Evolutionary conservation across 2,797 vertebrate species (phyloP), one percentile per base, ranked within the genome.

Genomic region (Notolabrus celidotus): DNA sequence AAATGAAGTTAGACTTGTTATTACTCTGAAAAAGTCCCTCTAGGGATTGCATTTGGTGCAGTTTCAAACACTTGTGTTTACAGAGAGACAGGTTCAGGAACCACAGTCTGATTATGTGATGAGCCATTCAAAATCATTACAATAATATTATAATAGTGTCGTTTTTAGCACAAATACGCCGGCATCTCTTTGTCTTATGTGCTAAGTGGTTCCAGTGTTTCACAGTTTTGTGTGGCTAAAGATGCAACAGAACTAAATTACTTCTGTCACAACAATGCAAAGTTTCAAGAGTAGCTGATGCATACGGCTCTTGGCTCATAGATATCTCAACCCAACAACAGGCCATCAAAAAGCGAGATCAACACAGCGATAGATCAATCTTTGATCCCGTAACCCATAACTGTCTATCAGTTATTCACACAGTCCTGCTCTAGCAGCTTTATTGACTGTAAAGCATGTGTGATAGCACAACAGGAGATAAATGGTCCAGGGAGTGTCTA

Each of bases 371-470:
- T 45, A 41, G 42, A 67, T 71, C 46, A 49, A 6, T 64, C 12
- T 43, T 33, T 56, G 16, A 58, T 68, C 29, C 49, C 47, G 66
- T n/a, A 43, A 61, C 19, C 51, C 58, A 7, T 49, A 82, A 49
- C 58, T 70, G 42, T 34, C 52, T 29, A 60, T 65, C 54, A 33
- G 49, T 49, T 45, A 52, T 23, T 61, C 27, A 45, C 47, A 64
- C 39, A 54, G 53, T 45, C 43, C 8, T 33, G 23, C 36, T 67
- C 45, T 25, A 8, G 64, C 46, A 49, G 54, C 49, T 47, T 16
- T 8, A 53, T 20, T 68, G 54, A 56, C 46, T 55, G 19, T 65
- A 50, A 65, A 66, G 63, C 16, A 10, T 45, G 51, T 77, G 50
- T 61, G 43, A 74, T 50, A 19, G 53, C 45, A 38, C 50, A 46